phyloP scores from a whole-genome alignment of 1,140 invertebrate genomes.

The Caerostris extrusa region DNA sequence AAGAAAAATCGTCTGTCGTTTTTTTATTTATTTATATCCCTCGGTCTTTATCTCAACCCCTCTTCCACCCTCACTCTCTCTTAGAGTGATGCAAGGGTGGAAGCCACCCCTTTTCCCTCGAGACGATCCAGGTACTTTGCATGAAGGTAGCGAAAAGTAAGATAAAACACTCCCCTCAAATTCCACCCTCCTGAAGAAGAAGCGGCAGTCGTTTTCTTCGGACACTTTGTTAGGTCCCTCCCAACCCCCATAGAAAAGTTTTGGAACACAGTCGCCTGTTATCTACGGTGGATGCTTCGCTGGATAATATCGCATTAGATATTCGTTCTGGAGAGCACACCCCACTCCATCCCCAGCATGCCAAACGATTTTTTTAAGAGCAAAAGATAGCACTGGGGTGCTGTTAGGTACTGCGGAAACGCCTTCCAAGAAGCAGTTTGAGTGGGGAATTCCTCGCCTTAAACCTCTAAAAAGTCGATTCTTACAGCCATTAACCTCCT shows the following conservation, averaged over 20 bases:
- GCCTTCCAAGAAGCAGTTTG: background rate
- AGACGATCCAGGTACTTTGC: conserved; percentile 10
- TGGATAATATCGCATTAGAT: conserved; percentile 34
- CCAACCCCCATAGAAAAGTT: background rate
- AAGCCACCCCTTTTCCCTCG: background rate
- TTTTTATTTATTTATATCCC: background rate
- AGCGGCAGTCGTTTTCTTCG: background rate
- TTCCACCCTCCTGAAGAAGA: background rate
- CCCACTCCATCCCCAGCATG: background rate
- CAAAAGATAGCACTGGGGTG: background rate
- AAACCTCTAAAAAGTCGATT: background rate
- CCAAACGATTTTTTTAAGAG: conserved; percentile 20
- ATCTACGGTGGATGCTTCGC: background rate
- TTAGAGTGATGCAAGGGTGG: background rate
- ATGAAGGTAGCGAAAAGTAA: conserved; percentile 5
- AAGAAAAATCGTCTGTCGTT: background rate
- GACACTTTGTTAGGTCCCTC: background rate
- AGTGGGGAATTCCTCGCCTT: background rate
- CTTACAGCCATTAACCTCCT: background rate
- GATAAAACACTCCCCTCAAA: background rate
- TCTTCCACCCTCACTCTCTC: background rate
- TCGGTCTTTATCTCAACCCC: background rate
- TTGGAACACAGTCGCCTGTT: background rate
- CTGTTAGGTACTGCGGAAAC: background rate
- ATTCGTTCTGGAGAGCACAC: background rate